phyloP scores from a whole-genome alignment of 2,797 vertebrate species.

The Pelobates cultripes region DNA sequence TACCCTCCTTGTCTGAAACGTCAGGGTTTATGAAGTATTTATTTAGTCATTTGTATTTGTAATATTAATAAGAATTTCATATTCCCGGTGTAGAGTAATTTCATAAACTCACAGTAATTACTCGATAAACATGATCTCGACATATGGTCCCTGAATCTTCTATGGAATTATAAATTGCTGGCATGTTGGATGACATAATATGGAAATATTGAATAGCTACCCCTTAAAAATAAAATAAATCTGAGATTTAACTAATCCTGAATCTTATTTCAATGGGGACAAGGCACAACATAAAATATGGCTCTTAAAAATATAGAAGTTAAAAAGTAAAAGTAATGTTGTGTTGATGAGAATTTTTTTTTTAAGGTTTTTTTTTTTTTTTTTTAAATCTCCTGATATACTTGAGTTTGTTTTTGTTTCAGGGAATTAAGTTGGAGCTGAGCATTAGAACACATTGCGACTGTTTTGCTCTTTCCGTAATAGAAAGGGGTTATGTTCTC shows the following conservation, averaged over 20 bases:
- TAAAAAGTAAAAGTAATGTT: background rate
- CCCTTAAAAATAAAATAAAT: conserved; percentile 29
- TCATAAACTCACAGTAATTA: conserved; percentile 46
- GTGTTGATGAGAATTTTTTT: background rate
- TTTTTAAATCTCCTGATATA: background rate
- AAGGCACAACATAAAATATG: background rate
- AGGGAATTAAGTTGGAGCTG: conserved; percentile 29
- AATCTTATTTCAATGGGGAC: background rate
- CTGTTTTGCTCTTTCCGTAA: conserved; percentile 30
- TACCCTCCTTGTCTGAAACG: background rate
- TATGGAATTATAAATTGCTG: conserved; percentile 35
- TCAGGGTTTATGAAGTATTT: conserved; percentile 20
- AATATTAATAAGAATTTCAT: conserved; percentile 44
- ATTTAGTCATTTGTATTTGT: conserved; percentile 12
- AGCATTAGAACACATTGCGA: background rate
- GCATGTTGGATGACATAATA: conserved; percentile 47
- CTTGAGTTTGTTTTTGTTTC: conserved; percentile 10
- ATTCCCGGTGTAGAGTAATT: conserved; percentile 39
- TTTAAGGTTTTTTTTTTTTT: background rate
- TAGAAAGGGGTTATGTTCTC: conserved; percentile 37
- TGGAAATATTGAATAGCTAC: conserved; percentile 41
- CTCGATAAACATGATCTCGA: conserved; percentile 42
- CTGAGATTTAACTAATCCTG: background rate
- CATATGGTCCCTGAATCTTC: background rate
- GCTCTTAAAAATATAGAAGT: background rate